Evolutionary conservation across 1,140 invertebrate species (phyloP).

Genomic region (Drosophila arawakana): DNA sequence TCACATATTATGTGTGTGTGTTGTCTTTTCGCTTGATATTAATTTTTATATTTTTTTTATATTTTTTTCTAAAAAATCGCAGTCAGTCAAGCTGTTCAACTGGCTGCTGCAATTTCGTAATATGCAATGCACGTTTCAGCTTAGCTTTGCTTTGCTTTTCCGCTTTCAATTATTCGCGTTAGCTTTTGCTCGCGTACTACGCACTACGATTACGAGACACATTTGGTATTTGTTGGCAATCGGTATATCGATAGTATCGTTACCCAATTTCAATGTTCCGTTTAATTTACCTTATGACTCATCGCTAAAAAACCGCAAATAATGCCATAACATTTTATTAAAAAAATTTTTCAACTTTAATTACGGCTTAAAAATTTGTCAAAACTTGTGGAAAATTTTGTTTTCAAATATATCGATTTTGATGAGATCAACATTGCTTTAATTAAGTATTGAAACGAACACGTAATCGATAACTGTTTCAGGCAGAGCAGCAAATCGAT

Average conservation of each 20-base stretch:
- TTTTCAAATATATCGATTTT: not conserved
- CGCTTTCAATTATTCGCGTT: constrained; percentile 47
- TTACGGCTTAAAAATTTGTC: too few relatives aligned
- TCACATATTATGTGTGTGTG: constrained; percentile 40
- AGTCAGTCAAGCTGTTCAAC: constrained; percentile 33
- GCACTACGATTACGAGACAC: constrained; percentile 47
- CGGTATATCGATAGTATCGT: constrained; percentile 33
- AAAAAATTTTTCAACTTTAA: too few relatives aligned
- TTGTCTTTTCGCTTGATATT: constrained; percentile 34
- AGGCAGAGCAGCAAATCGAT: not conserved
- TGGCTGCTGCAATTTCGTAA: constrained; percentile 57
- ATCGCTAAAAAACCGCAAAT: too few relatives aligned
- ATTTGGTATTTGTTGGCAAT: constrained; percentile 33
- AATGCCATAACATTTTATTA: too few relatives aligned
- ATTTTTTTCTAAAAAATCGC: constrained; percentile 24
- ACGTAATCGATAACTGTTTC: not conserved
- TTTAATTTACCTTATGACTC: not conserved
- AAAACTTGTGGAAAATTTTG: too few relatives aligned
- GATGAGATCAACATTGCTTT: not conserved
- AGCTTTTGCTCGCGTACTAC: constrained; percentile 47
- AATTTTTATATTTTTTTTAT: constrained; percentile 6
- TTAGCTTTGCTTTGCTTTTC: constrained; percentile 42
- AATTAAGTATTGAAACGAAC: not conserved
- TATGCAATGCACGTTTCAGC: constrained; percentile 50
- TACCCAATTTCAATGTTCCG: not conserved